These are phyloP conservation scores for Cygnus atratus DNA, from an alignment of 2,113 vertebrate genomes.

Conservation along the genomic window DNA sequence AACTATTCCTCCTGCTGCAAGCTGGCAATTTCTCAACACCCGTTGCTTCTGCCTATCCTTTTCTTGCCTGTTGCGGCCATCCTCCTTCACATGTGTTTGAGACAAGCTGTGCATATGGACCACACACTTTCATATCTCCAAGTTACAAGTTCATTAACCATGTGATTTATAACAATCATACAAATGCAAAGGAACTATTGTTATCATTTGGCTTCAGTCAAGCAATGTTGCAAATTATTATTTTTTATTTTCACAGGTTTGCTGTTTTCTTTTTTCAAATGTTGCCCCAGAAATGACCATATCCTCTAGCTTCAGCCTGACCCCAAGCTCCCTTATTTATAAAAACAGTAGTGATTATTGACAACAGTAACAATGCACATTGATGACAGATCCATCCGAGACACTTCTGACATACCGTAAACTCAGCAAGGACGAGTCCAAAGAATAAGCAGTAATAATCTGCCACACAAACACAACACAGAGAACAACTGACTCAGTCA, in stretches of 20 bases:
- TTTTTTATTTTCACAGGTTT: background rate
- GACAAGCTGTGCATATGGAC: background rate
- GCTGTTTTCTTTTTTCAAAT: background rate
- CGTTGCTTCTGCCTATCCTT: background rate
- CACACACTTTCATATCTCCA: rapidly evolving
- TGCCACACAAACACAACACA: background rate
- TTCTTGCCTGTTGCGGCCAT: background rate
- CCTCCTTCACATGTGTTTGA: rapidly evolving
- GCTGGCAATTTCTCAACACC: background rate
- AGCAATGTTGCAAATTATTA: background rate
- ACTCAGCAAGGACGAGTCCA: background rate
- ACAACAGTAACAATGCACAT: background rate
- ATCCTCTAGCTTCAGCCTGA: background rate
- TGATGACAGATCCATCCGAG: background rate
- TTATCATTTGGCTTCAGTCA: background rate
- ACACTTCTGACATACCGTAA: background rate
- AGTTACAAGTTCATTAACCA: background rate
- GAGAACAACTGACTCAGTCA: background rate
- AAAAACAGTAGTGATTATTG: background rate
- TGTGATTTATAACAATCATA: background rate
- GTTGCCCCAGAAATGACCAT: background rate
- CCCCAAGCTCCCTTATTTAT: background rate
- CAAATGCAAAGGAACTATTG: background rate
- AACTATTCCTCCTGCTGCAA: background rate
- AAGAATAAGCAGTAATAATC: background rate